Percentiles rank a stretch among this genome's conserved stretches.
Evolutionary conservation across 2,888 invertebrate genomes (phyloP).

Genomic region (Phorcus lineatus): DNA sequence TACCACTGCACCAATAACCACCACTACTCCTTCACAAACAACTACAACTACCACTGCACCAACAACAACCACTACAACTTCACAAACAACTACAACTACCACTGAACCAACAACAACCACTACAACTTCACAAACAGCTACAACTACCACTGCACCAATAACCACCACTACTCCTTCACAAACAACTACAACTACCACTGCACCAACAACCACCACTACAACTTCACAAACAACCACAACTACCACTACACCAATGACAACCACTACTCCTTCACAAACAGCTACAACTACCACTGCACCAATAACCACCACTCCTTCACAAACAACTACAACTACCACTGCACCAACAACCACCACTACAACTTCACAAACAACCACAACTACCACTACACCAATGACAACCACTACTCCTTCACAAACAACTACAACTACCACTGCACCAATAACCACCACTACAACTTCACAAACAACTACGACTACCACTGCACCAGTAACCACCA

Average conservation of each 20-base stretch:
- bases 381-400: background rate
- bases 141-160: too few relatives aligned
- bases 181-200: too few relatives aligned
- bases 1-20: too few relatives aligned
- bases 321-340: background rate
- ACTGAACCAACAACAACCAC: too few relatives aligned
- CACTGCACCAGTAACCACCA: background rate
- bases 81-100: too few relatives aligned
- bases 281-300: background rate
- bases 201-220: background rate
- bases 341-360: background rate
- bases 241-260: background rate
- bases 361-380: background rate
- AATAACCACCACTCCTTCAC: background rate
- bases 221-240: background rate
- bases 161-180: too few relatives aligned
- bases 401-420: background rate
- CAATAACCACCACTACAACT: background rate
- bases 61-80: too few relatives aligned
- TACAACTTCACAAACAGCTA: too few relatives aligned
- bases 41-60: too few relatives aligned
- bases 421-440: background rate
- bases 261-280: background rate
- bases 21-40: too few relatives aligned
- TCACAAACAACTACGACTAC: background rate